Evolutionary conservation across 2,888 invertebrate species (phyloP).

Genomic region (Lithophane ornitopus): DNA sequence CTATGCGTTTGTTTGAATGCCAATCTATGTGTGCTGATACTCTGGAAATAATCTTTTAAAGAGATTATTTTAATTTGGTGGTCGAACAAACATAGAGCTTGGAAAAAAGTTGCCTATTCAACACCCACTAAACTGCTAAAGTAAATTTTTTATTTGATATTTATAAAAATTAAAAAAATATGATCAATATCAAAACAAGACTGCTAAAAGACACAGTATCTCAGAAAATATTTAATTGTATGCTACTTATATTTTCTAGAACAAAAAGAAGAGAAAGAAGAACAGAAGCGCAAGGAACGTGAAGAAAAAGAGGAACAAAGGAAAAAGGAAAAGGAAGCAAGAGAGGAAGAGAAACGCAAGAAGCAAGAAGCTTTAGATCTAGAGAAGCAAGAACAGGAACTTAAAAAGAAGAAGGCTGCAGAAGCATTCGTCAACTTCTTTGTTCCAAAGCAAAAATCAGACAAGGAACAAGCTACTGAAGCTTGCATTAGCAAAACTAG

Average conservation of each 20-base stretch:
- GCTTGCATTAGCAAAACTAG: slow-evolving; percentile 81
- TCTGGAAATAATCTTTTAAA: not conserved
- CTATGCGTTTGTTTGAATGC: not conserved
- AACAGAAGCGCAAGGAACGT: slow-evolving; percentile 82
- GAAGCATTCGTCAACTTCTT: slow-evolving; percentile 96
- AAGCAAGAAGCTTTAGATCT: slow-evolving; percentile 91
- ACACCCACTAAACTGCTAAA: not conserved
- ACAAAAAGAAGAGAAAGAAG: slow-evolving; percentile 85
- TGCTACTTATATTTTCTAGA: slow-evolving; percentile 73
- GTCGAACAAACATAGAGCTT: not conserved
- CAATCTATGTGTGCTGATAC: not conserved
- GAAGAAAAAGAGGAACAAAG: slow-evolving; percentile 89
- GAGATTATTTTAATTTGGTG: not conserved
- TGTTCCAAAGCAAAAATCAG: slow-evolving; percentile 91
- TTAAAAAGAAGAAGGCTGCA: slow-evolving; percentile 94
- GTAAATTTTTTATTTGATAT: not conserved
- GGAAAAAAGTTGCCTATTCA: not conserved
- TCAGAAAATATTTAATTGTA: not conserved
- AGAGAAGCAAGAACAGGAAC: slow-evolving; percentile 93
- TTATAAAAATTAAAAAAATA: not conserved
- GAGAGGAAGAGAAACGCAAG: slow-evolving; percentile 91
- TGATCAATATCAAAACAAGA: not conserved
- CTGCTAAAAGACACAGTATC: not conserved
- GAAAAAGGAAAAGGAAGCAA: slow-evolving; percentile 88
- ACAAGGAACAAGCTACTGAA: slow-evolving; percentile 80